Evolutionary conservation across 2,888 invertebrate genomes (phyloP), one percentile per base, ranked within the genome.

Genomic region (Heliconius sara): DNA sequence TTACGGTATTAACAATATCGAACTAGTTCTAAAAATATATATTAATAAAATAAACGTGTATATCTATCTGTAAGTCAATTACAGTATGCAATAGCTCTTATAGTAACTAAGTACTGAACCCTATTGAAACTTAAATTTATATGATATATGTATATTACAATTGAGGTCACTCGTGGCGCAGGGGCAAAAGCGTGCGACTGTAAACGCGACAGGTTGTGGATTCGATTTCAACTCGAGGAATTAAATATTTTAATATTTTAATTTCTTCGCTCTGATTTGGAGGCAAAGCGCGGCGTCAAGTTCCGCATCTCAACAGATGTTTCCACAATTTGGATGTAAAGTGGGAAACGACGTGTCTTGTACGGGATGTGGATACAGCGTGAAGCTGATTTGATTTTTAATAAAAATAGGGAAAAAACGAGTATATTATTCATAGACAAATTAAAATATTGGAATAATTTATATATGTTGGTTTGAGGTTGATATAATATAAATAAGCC

Each of bases 61-160:
- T n/a, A n/a, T n/a, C 86, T 86, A 87, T 87, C 86, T 85, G 83
- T 85, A 83, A 85, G 82, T 86, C 86, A 85, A 86, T 86, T 85
- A 87, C 84, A 79, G 84, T 84, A 84, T 82, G 81, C 83, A 83
- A 63, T 82, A 80, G 76, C 71, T 52, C 52, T 52, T 27, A 52
- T 22, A 52, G 5, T 22, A 3, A 22, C 13, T 25, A 27, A 57
- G 22, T 72, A 34, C 30, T 30, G 72, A 57, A 72, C 52, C 30
- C 57, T 6, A 34, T 57, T 13, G 22, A n/a, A 72, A 57, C 6
- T 30, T 57, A 34, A 30, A n/a, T 34, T 34, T 34, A 30, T n/a
- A 34, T 22, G 16, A 47, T 30, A 30, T 30, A 30, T 30, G 30
- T 30, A 30, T 30, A 30, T 43, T 43, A 13, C 13, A 43, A 4